A percentile compares a stretch with the other conserved stretches of the same genome.
Conservation (phyloP, 2,888 invertebrate genomes). For the Pyrgus malvae region DNA sequence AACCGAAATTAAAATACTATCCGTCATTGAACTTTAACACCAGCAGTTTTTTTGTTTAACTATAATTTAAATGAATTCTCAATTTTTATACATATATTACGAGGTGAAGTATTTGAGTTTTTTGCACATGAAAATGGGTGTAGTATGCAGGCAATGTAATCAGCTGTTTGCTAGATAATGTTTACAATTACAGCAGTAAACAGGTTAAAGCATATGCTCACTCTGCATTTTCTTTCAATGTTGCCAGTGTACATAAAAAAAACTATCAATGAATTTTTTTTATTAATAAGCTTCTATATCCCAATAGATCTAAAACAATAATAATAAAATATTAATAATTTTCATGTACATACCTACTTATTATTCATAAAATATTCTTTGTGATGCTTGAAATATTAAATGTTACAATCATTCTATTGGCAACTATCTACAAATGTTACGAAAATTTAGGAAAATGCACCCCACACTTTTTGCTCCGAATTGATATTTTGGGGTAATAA, state of each 20-base stretch:
- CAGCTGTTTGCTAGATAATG: conserved; percentile 43
- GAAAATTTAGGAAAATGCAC: no score
- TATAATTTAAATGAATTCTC: conserved; percentile 25
- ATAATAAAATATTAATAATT: no score
- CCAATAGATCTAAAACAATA: no score
- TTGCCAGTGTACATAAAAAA: conserved; percentile 15
- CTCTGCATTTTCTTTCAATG: conserved; percentile 18
- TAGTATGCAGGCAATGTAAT: conserved; percentile 27
- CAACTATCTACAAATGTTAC: no score
- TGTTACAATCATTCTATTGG: no score
- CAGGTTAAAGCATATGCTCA: conserved; percentile 26
- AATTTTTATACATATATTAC: neutral
- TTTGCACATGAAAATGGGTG: neutral
- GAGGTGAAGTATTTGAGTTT: neutral
- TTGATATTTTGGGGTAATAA: no score
- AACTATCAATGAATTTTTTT: no score
- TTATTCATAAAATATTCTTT: no score
- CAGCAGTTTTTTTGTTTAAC: conserved; percentile 24
- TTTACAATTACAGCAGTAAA: conserved; percentile 35
- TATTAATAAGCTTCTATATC: no score
- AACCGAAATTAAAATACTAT: conserved; percentile 7
- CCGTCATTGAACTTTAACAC: conserved; percentile 26
- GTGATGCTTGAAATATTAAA: no score
- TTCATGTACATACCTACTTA: no score
- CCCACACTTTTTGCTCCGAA: no score